Percentiles rank a stretch among this genome's conserved stretches.
phyloP scores from a whole-genome alignment of 2,888 invertebrate species.

The Tachina fera region DNA sequence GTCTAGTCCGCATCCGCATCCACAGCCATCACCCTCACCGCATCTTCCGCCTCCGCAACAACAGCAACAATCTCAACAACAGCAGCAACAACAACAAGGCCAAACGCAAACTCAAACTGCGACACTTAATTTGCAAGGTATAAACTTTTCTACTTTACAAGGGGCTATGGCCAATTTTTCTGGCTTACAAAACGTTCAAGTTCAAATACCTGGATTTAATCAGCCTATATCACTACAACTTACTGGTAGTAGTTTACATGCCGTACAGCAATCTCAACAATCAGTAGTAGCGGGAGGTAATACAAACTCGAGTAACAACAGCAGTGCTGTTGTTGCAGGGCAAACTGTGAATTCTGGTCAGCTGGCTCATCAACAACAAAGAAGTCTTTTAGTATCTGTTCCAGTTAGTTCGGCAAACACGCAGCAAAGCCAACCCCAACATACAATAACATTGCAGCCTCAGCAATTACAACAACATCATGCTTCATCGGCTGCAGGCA shows the following conservation, averaged over 20 bases:
- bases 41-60: conserved; percentile 81
- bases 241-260: conserved; percentile 86
- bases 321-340: conserved; percentile 46
- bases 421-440: conserved; percentile 80
- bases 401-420: conserved; percentile 83
- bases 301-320: conserved; percentile 66
- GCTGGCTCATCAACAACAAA: conserved; percentile 79
- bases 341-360: conserved; percentile 70
- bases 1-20: conserved; percentile 85
- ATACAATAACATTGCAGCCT: conserved; percentile 79
- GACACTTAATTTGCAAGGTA: conserved; percentile 86
- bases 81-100: conserved; percentile 80
- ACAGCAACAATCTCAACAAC: conserved; percentile 82
- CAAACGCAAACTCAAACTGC: conserved; percentile 81
- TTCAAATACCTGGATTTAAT: conserved; percentile 92
- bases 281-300: conserved; percentile 68
- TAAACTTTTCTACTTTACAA: conserved; percentile 88
- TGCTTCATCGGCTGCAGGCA: conserved; percentile 77
- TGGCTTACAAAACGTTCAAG: conserved; percentile 89
- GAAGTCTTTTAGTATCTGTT: conserved; percentile 88
- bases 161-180: conserved; percentile 85
- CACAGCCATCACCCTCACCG: conserved; percentile 82
- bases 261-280: conserved; percentile 78
- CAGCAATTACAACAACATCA: conserved; percentile 82
- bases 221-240: conserved; percentile 92